Base-by-base conservation (phyloP, 2,113 vertebrate genomes). In the Polypterus senegalus region DNA sequence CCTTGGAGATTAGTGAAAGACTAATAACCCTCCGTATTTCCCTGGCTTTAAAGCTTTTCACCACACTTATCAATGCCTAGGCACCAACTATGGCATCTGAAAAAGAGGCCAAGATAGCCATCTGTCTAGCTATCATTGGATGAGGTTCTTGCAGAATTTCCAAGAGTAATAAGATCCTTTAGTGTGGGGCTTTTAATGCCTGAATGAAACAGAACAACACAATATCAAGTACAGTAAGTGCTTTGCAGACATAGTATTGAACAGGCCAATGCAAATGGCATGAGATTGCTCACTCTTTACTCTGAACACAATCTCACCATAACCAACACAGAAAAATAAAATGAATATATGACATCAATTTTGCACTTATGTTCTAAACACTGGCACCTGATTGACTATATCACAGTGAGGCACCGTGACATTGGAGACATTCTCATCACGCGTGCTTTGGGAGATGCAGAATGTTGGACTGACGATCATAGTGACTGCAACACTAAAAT, bases 291-390 rank as follows among this genome's bases (percentile, higher is more conserved):
- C 47, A 61, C 53, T 43, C 44, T 59, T 8, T 65, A 51, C 44
- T 11, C 63, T 59, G 56, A 64, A 49, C 63, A 66, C 44, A 52
- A 66, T 60, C 60, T 66, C 9, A 61, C 43, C 9, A 66, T 66
- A 61, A 66, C 60, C 5, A 62, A 66, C 65, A 66, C 60, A 48
- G 47, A 66, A 27, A 49, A 60, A 52, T n/a, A 61, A 55, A 49
- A 54, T 3, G 52, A 61, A 46, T 58, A 63, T 47, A 63, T 62
- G 59, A 66, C 55, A 52, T 66, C 56, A 53, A 54, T 55, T 48
- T 58, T 66, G 59, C 65, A 66, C 46, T 57, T 60, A 3, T 27
- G 56, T 61, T 59, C 46, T 66, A 27, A 27, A 27, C 27, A 27
- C 27, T 27, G 49, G 65, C 63, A 65, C 51, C 44, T 60, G 47